Percentiles rank a stretch among this genome's conserved stretches.
Conservation (phyloP, 2,888 invertebrate species). For the Drosophila neutralis region DNA sequence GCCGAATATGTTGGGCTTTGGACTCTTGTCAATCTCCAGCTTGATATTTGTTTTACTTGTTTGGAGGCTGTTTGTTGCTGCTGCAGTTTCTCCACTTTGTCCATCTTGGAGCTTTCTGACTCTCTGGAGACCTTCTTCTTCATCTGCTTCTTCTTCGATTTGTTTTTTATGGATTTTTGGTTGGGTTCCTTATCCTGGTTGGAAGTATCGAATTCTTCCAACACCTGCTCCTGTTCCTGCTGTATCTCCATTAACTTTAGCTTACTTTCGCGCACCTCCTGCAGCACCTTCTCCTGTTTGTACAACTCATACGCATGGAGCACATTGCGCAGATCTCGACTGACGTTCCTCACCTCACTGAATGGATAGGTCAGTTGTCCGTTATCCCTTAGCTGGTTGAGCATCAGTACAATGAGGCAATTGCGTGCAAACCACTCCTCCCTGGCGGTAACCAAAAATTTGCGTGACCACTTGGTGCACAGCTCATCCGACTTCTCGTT, state of each 20-base stretch:
- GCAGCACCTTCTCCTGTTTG: not conserved
- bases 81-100: not conserved
- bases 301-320: not conserved
- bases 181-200: not conserved
- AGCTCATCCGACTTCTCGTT: not conserved
- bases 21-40: not conserved
- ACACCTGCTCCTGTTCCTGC: not conserved
- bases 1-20: not conserved
- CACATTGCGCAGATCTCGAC: slow-evolving; percentile 15
- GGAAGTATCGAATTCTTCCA: not conserved
- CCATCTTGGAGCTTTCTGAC: not conserved
- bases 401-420: slow-evolving; percentile 17
- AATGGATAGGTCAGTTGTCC: slow-evolving; percentile 18
- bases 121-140: not conserved
- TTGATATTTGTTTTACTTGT: not conserved
- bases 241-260: not conserved
- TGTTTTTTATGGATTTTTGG: not conserved
- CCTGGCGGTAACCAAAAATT: slow-evolving; percentile 8
- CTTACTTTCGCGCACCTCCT: not conserved
- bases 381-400: slow-evolving; percentile 7
- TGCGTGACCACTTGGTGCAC: slow-evolving; percentile 25
- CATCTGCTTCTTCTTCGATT: not conserved
- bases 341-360: not conserved
- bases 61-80: not conserved
- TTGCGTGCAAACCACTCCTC: slow-evolving; percentile 38